Base-by-base conservation (phyloP, 2,888 invertebrate genomes). In the Andricus quercusramuli region DNA sequence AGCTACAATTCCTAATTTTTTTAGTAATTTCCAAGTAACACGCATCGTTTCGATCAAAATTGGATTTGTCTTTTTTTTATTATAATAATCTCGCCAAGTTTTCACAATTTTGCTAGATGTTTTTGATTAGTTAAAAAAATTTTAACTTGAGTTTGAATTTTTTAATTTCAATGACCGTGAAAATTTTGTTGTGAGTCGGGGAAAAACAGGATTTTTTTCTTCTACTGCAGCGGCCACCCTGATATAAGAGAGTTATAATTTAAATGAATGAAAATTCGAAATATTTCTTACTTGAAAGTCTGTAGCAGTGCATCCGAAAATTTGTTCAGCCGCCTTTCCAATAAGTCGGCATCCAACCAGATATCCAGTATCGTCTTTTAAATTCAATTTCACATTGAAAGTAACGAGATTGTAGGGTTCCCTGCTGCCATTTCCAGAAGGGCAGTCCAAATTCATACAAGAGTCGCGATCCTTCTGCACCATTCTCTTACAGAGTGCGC, bases 371-470 rank as follows among this genome's bases (percentile, higher is more conserved):
- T 90, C 86, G 66, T 93, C 92, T 83, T 90, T 92, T 0, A 93
- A 79, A 85, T 91, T 91, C 6, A 93, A 82, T 82, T 90, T 91
- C 15, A 92, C 76, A 51, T 89, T 90, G 22, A 92, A 85, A 25
- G 82, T 89, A 2, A 82, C 64, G 0, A 86, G 41, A 76, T 92
- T 92, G 62, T 87, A 81, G 2, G 92, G 92, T 9, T 83, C 80
- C 29, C 86, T 88, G 25, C 83, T 85, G 17, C 92, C 92, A 56
- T 90, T 91, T n/a, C 92, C 92, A 41, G 88, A 90, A 3, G 92
- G 90, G 74, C 92, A 93, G 32, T 91, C 90, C 59, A 92, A 85
- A 83, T 92, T 91, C 92, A 90, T 91, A 85, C 92, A 93, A 0
- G 91, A 91, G 77, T 92, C 92, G n/a, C 88, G 84, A 15, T 81